Conservation (phyloP, 2,888 invertebrate species). For the Idaea straminata region DNA sequence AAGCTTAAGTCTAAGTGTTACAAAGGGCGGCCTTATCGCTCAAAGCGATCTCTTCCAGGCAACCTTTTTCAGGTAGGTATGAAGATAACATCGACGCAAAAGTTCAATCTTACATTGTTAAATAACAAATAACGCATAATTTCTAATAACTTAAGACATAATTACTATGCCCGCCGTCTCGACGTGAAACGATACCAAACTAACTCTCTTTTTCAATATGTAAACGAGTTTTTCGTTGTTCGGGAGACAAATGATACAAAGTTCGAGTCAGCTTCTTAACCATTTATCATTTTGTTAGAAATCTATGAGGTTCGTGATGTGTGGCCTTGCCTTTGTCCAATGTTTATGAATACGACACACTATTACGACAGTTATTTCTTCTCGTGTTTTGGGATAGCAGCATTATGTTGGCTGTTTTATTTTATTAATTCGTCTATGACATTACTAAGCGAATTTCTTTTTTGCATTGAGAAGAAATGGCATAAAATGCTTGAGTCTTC, state of each 20-base stretch:
- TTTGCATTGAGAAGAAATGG: too few species aligned
- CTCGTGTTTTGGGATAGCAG: background rate
- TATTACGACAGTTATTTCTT: too few species aligned
- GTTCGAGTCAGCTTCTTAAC: constrained; percentile 46
- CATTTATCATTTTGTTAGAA: constrained; percentile 55
- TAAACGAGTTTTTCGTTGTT: constrained; percentile 56
- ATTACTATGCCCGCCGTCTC: background rate
- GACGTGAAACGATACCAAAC: background rate
- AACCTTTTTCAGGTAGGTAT: too few species aligned
- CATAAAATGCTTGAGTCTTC: too few species aligned
- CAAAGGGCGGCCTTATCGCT: too few species aligned
- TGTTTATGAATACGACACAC: too few species aligned
- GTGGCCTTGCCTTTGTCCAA: background rate
- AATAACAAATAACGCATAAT: background rate
- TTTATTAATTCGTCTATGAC: too few species aligned
- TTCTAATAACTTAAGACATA: background rate
- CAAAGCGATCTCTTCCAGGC: too few species aligned
- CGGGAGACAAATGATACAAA: constrained; percentile 55
- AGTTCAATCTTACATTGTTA: background rate
- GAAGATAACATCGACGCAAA: too few species aligned
- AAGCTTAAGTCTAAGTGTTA: too few species aligned
- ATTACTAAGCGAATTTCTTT: too few species aligned
- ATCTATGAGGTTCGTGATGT: constrained; percentile 37
- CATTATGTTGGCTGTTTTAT: background rate
- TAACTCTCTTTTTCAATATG: constrained; percentile 43